Evolutionary conservation across 2,797 vertebrate genomes (phyloP).

Genomic region (Melopsittacus undulatus): DNA sequence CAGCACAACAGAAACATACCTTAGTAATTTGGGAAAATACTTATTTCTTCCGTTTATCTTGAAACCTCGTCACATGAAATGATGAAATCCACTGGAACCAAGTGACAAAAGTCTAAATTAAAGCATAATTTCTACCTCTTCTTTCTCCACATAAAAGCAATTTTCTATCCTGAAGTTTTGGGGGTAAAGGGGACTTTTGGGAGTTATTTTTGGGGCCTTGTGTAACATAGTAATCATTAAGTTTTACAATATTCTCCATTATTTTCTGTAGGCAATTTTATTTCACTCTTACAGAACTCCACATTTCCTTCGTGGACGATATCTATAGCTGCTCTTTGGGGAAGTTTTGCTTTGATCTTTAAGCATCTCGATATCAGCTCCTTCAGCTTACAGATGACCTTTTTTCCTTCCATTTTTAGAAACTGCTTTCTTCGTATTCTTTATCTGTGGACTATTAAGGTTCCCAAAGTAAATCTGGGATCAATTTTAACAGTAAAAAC

Average conservation of each 20-base stretch:
- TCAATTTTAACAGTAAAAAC: not conserved
- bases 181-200: not conserved
- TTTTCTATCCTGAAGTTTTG: not conserved
- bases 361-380: not conserved
- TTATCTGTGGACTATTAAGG: not conserved
- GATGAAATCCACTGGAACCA: not conserved
- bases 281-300: not conserved
- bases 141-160: not conserved
- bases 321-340: not conserved
- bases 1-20: not conserved
- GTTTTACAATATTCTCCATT: not conserved
- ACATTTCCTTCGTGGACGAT: not conserved
- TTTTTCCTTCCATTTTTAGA: not conserved
- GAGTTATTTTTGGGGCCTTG: not conserved
- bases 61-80: not conserved
- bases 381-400: not conserved
- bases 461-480: not conserved
- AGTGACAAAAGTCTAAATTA: not conserved
- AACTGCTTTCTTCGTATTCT: not conserved
- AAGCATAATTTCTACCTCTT: not conserved
- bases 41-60: not conserved
- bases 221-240: not conserved
- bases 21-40: not conserved
- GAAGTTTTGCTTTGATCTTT: slow-evolving; percentile 5
- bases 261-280: not conserved